A percentile compares a stretch with the other conserved stretches of the same genome.
Conservation (phyloP, 2,113 vertebrate genomes). For the Mesoclemmys tuberculata region DNA sequence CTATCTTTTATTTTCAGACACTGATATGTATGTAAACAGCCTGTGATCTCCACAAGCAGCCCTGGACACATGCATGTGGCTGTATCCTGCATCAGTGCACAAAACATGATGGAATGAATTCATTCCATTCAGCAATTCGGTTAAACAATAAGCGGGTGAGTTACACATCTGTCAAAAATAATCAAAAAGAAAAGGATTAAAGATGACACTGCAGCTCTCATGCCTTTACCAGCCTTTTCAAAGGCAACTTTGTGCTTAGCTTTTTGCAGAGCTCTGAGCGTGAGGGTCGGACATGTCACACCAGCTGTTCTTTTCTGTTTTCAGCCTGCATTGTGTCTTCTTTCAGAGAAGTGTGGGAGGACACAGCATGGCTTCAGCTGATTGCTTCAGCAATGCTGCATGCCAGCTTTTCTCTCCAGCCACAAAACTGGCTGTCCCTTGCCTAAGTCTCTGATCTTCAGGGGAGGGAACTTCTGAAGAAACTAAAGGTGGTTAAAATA, state of each 20-base stretch:
- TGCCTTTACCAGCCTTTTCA: background rate
- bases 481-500: background rate
- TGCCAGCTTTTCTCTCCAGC: background rate
- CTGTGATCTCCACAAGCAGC: background rate
- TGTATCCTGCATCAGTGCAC: background rate
- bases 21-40: background rate
- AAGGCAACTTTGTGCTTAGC: background rate
- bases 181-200: background rate
- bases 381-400: background rate
- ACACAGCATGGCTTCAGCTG: background rate
- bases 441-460: background rate
- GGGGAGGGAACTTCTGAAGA: background rate
- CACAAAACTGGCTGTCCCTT: background rate
- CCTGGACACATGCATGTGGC: background rate
- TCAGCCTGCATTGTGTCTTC: background rate
- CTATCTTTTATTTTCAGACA: background rate
- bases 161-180: background rate
- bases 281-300: background rate
- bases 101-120: background rate
- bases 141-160: background rate
- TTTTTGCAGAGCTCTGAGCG: background rate
- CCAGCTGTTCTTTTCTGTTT: background rate
- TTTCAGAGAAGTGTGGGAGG: background rate
- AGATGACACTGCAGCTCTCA: background rate
- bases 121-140: background rate